Percentiles rank a stretch among this genome's conserved stretches.
Evolutionary conservation across 2,888 invertebrate genomes (phyloP).

Genomic region (Troilus luridus): DNA sequence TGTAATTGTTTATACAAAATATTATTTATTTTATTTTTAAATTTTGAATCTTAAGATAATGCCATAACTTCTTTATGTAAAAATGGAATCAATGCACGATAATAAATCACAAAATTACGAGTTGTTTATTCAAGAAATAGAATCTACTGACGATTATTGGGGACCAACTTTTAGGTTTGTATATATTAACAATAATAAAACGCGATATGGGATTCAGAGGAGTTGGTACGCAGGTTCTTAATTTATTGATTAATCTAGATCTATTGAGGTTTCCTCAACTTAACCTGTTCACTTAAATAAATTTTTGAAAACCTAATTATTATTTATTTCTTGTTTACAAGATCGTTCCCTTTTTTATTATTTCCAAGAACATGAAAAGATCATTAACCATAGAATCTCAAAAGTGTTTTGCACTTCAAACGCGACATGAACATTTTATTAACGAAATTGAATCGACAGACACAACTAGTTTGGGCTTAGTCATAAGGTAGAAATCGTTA

Average conservation of each 20-base stretch:
- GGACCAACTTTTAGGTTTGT: conserved; percentile 88
- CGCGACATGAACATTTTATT: conserved; percentile 70
- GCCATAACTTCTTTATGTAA: neutral
- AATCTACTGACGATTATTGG: conserved; percentile 92
- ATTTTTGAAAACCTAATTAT: neutral
- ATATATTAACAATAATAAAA: conserved; percentile 5
- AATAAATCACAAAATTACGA: conserved; percentile 72
- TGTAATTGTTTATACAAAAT: neutral
- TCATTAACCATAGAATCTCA: conserved; percentile 62
- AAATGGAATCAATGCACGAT: conserved; percentile 61
- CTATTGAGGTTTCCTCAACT: conserved; percentile 4
- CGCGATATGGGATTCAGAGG: conserved; percentile 4
- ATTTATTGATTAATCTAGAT: conserved; percentile 63
- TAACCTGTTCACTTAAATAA: conserved; percentile 47
- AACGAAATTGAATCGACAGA: conserved; percentile 71
- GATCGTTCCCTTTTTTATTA: neutral
- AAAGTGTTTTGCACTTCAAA: conserved; percentile 64
- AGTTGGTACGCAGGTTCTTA: conserved; percentile 60
- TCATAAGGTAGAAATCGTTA: conserved; percentile 69
- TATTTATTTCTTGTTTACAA: neutral
- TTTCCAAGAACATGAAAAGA: conserved; percentile 58
- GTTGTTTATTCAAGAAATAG: conserved; percentile 82
- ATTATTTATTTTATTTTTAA: neutral
- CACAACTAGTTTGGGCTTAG: conserved; percentile 70
- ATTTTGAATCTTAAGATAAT: neutral